Evolutionary conservation across 2,113 vertebrate species (phyloP), one percentile per base, ranked within the genome.

Genomic region (Montifringilla adamsi): DNA sequence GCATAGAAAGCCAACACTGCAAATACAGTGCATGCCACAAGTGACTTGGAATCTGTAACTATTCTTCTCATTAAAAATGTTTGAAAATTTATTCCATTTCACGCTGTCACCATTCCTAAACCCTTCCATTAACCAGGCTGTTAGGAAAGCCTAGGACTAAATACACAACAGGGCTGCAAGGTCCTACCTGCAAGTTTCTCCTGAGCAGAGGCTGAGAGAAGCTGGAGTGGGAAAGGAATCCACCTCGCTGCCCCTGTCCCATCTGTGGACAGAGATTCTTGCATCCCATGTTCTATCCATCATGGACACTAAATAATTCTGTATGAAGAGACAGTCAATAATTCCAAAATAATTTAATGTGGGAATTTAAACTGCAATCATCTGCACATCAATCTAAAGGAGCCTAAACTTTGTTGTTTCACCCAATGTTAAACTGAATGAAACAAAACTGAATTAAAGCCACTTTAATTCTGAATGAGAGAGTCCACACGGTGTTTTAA

Each of bases 401-500:
- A 91, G 10, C 47, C 22, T 53, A 72, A 95, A 77, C 24, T 83
- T 82, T 50, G 46, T 74, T 50, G 26, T 37, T 84, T 74, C 43
- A 37, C 7, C 68, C 75, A 7, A 9, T 30, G 70, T 73, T 88
- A 74, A 89, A 86, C 73, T 95, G 93, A 94, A 91, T 68, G 84
- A 89, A 89, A 23, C 31, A 79, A 91, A 95, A 95, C 80, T 91
- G 94, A 91, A 87, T 97, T 94, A 97, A 94, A 94, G 62, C 37
- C 24, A 11, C 87, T 94, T 82, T 95, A 87, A 91, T 94, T 91
- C 91, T 89, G 93, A 96, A 93, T 82, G 66, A 95, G 80, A 31
- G n/a, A 92, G 91, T 96, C 94, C 89, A 97, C 94, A 96, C 62
- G 1, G 62, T 15, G 14, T 94, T 97, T 97, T 96, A 95, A 97